These are phyloP conservation scores for Eugnorisma glareosa DNA, from an alignment of 2,888 invertebrate species.

Conservation along the genomic window DNA sequence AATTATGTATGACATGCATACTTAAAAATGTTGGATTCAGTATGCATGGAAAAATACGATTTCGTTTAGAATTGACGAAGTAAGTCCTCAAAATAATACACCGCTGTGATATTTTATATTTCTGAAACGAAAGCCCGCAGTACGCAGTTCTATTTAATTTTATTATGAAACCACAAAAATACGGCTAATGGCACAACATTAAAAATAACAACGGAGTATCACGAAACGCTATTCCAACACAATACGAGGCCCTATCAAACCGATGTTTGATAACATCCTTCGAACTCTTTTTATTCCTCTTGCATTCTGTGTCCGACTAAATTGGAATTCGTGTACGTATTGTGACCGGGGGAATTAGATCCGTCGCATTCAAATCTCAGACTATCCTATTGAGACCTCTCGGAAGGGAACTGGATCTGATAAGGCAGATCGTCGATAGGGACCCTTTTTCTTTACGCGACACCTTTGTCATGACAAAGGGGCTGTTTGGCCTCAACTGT, in stretches of 20 bases:
- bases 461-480: slow-evolving; percentile 91
- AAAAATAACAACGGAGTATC: slow-evolving; percentile 69
- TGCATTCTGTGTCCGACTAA: slow-evolving; percentile 81
- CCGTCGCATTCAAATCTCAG: slow-evolving; percentile 87
- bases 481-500: slow-evolving; percentile 88
- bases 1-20: slow-evolving; percentile 44
- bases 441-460: slow-evolving; percentile 90
- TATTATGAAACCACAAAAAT: slow-evolving; percentile 55
- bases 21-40: slow-evolving; percentile 11
- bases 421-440: slow-evolving; percentile 90
- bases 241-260: slow-evolving; percentile 74
- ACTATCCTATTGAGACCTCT: slow-evolving; percentile 89
- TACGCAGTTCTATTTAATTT: slow-evolving; percentile 43
- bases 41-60: not conserved
- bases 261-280: slow-evolving; percentile 79
- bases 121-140: slow-evolving; percentile 21
- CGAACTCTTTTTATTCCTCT: slow-evolving; percentile 78
- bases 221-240: slow-evolving; percentile 72
- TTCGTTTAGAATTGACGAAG: slow-evolving; percentile 8
- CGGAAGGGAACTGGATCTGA: slow-evolving; percentile 90
- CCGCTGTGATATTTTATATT: not conserved
- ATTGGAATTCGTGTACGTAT: slow-evolving; percentile 86
- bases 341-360: slow-evolving; percentile 88
- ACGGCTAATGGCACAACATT: slow-evolving; percentile 60
- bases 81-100: slow-evolving; percentile 4